A percentile compares a stretch with the other conserved stretches of the same genome.
phyloP scores from a whole-genome alignment of 2,888 invertebrate genomes.

The Parascotia fuliginaria region DNA sequence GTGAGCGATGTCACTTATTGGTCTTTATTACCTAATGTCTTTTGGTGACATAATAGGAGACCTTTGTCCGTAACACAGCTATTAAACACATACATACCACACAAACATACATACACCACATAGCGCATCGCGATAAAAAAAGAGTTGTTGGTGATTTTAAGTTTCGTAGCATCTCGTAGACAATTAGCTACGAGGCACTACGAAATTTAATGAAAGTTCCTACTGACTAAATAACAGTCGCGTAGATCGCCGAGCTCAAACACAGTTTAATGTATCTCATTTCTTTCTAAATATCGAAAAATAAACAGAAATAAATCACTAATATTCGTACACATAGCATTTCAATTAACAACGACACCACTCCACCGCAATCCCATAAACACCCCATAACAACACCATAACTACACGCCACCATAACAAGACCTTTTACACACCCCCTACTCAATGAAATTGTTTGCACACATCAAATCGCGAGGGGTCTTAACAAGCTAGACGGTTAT shows the following conservation, averaged over 20 bases:
- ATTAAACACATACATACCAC: too few relatives aligned
- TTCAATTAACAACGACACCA: constrained; percentile 42
- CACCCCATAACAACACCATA: constrained; percentile 28
- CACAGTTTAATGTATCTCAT: neutral
- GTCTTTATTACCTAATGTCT: too few relatives aligned
- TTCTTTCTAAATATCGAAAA: constrained; percentile 3
- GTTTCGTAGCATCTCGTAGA: too few relatives aligned
- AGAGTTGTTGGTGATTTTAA: too few relatives aligned
- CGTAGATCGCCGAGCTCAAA: neutral
- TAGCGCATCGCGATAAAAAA: too few relatives aligned
- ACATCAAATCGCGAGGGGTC: constrained; percentile 28
- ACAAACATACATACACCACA: too few relatives aligned
- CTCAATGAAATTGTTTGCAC: constrained; percentile 17
- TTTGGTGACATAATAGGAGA: too few relatives aligned
- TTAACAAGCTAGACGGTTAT: constrained; percentile 19
- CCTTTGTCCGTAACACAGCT: too few relatives aligned
- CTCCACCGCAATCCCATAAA: constrained; percentile 23
- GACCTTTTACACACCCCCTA: constrained; percentile 28
- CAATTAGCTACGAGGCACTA: too few relatives aligned
- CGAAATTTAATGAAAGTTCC: too few relatives aligned
- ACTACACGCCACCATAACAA: constrained; percentile 17
- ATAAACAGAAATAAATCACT: constrained; percentile 42
- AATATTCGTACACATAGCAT: constrained; percentile 37
- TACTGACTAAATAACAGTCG: neutral
- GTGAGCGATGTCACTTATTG: too few relatives aligned